These are phyloP conservation scores for Branchellion lobata DNA, from an alignment of 2,888 invertebrate genomes.

Conservation along the genomic window DNA sequence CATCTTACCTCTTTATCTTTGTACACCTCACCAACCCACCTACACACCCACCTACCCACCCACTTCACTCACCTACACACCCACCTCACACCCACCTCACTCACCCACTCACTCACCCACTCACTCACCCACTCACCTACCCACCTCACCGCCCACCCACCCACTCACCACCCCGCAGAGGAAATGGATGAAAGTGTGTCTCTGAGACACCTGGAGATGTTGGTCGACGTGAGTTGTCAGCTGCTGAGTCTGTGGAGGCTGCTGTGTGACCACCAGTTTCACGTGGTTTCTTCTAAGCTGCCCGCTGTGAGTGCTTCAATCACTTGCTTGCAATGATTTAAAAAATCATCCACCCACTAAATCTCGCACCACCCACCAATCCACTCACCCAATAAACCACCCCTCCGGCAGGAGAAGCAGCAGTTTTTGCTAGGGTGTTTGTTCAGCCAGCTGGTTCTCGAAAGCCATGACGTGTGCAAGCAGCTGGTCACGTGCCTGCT, in stretches of 20 bases:
- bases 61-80: too few relatives aligned
- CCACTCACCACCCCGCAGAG: too few relatives aligned
- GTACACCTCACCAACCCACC: too few relatives aligned
- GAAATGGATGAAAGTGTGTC: conserved; percentile 62
- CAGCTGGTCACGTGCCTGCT: conserved; percentile 81
- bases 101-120: background rate
- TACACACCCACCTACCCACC: too few relatives aligned
- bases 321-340: background rate
- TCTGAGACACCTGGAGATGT: conserved; percentile 59
- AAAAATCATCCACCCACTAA: too few relatives aligned
- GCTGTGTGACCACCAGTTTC: conserved; percentile 86
- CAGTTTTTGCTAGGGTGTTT: conserved; percentile 67
- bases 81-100: conserved; percentile 7
- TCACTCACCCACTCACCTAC: background rate
- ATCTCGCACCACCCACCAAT: too few relatives aligned
- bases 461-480: conserved; percentile 58
- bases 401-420: conserved; percentile 65
- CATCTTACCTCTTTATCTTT: too few relatives aligned
- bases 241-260: conserved; percentile 90
- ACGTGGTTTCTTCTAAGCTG: conserved; percentile 66
- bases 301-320: conserved; percentile 55
- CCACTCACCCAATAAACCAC: too few relatives aligned
- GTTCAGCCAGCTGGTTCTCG: conserved; percentile 62
- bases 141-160: background rate
- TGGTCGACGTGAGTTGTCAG: conserved; percentile 76